Conservation (phyloP, 2,888 invertebrate genomes). For the Sialis lutaria region DNA sequence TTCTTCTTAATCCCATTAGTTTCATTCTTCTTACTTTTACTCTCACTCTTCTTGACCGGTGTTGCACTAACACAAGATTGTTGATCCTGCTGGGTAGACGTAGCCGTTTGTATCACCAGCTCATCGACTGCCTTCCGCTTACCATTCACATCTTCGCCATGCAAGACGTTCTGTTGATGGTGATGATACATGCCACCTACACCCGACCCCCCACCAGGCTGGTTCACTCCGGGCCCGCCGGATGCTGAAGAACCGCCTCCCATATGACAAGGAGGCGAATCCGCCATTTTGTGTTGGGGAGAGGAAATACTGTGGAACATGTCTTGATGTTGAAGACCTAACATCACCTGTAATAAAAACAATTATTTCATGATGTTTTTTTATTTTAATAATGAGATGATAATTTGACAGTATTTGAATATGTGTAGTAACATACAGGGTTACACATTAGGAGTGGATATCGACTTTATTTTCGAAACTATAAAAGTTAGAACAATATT, state of each 20-base stretch:
- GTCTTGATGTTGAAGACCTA: conserved; percentile 31
- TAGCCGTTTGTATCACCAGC: conserved; percentile 27
- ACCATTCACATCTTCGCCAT: conserved; percentile 13
- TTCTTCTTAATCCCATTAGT: conserved; percentile 82
- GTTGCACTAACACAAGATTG: no score
- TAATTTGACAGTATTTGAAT: no score
- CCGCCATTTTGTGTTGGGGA: conserved; percentile 24
- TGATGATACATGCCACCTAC: conserved; percentile 14
- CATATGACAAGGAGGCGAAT: conserved; percentile 24
- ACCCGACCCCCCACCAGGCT: conserved; percentile 11
- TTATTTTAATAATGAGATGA: conserved; percentile 27
- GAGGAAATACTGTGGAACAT: conserved; percentile 27
- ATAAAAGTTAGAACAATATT: no score
- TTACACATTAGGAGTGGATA: no score
- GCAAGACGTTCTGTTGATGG: background rate
- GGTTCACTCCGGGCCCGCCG: conserved; percentile 9
- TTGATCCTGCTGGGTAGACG: no score
- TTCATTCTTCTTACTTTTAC: conserved; percentile 66
- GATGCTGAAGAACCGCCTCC: conserved; percentile 21
- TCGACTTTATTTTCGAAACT: no score
- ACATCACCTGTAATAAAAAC: conserved; percentile 50
- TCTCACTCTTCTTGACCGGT: conserved; percentile 42
- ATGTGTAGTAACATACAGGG: no score
- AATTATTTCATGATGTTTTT: conserved; percentile 26
- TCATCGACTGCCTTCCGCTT: conserved; percentile 23